Percentiles rank a stretch among this genome's conserved stretches.
These are phyloP conservation scores for Rhyacophila evoluta DNA, from an alignment of 2,888 invertebrate species.

Conservation along the genomic window DNA sequence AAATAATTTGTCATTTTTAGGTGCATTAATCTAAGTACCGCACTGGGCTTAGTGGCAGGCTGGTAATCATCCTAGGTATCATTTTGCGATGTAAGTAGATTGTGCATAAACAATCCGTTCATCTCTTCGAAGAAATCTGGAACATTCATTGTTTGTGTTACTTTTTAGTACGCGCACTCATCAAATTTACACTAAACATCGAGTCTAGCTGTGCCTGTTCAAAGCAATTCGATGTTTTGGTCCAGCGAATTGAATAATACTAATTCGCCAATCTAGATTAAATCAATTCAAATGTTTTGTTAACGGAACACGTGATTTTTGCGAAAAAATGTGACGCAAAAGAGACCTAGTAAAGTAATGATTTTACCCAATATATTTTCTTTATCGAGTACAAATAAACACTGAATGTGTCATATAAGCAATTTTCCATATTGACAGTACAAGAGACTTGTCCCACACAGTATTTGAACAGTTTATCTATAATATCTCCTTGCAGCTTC, in stretches of 20 bases:
- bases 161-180: background rate
- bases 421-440: too few relatives aligned
- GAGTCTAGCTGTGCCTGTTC: background rate
- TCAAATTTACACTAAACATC: conserved; percentile 8
- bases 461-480: too few relatives aligned
- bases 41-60: background rate
- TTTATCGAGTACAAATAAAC: too few relatives aligned
- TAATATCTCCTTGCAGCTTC: too few relatives aligned
- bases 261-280: conserved; percentile 1
- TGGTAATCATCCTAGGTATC: background rate
- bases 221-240: background rate
- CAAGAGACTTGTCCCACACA: too few relatives aligned
- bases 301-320: background rate
- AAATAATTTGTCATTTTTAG: too few relatives aligned
- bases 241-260: background rate
- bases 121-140: background rate
- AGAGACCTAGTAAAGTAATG: background rate
- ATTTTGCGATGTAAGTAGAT: background rate
- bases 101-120: background rate
- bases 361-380: background rate
- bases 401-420: too few relatives aligned
- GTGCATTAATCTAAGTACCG: background rate
- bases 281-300: background rate
- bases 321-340: background rate
- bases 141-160: conserved; percentile 5